Evolutionary conservation across 1,140 invertebrate genomes (phyloP).

Genomic region (Daktulosphaira vitifoliae): DNA sequence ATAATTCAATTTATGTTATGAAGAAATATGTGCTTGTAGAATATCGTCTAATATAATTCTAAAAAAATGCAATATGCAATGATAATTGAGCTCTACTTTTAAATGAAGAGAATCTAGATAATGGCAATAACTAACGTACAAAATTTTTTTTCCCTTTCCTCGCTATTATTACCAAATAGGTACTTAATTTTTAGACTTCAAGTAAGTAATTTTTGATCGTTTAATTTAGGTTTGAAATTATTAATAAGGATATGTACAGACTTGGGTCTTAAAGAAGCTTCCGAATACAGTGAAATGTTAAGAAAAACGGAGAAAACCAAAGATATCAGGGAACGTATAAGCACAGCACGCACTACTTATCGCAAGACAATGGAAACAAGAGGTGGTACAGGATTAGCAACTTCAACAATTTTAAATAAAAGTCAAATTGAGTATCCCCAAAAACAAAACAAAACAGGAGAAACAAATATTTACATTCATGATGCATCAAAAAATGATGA

Average conservation of each 20-base stretch:
- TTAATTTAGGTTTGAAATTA: conserved; percentile 64
- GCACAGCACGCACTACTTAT: conserved; percentile 49
- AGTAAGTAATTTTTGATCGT: too few relatives aligned
- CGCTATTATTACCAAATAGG: too few relatives aligned
- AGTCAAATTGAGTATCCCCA: conserved; percentile 1
- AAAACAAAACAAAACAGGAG: conserved; percentile 12
- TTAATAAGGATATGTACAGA: conserved; percentile 72
- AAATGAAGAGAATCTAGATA: too few relatives aligned
- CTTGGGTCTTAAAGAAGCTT: conserved; percentile 69
- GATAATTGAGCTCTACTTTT: too few relatives aligned
- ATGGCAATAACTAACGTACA: too few relatives aligned
- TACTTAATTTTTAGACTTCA: too few relatives aligned
- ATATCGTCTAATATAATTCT: too few relatives aligned
- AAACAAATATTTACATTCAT: conserved; percentile 19
- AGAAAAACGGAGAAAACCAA: conserved; percentile 74
- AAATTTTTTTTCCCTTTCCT: too few relatives aligned
- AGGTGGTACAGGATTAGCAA: conserved; percentile 11
- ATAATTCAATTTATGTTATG: too few relatives aligned
- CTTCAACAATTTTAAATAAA: neutral
- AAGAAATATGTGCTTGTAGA: too few relatives aligned
- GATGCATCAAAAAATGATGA: conserved; percentile 36
- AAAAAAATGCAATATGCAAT: too few relatives aligned
- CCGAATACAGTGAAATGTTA: conserved; percentile 68
- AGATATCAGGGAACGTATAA: conserved; percentile 55
- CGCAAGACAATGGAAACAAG: conserved; percentile 30